Base-by-base conservation (phyloP, 2,797 vertebrate genomes). In the Argyrosomus regius region DNA sequence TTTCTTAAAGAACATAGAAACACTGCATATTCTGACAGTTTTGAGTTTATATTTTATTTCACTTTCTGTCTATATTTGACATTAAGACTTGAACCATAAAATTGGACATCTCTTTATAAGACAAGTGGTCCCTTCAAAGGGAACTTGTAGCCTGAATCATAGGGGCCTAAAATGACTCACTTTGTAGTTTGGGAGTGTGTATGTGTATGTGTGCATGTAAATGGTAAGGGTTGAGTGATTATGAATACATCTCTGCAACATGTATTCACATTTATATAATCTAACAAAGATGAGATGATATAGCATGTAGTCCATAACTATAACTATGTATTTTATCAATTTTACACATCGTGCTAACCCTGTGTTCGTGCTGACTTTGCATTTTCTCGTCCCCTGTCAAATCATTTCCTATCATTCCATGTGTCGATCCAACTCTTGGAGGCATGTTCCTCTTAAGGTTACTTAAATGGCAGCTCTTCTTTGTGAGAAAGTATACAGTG, bases 401-500 rank as follows among this genome's bases (percentile, higher is more conserved):
- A 79, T 73, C 9, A 48, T 73, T 79, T 85, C 28, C 72, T 64
- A 72, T 88, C 59, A 72, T 58, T 74, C 41, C 46, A 58, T 60
- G 63, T 88, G 62, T 83, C 28, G 1, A 31, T 77, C 60, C 64
- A 79, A 87, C 85, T 74, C 74, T 68, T 54, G 12, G 35, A 66
- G 49, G 26, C 9, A 24, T 74, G 81, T 81, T 72, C 49, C 82
- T 13, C 28, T 81, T 11, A 61, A 77, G 85, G 81, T 89, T 86
- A 77, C 75, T 81, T 80, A 13, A 70, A 67, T 45, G 85, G n/a
- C 50, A 70, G 31, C 11, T 82, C 45, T 74, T 71, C 70, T 79
- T 68, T 73, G 80, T 89, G 87, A 77, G 84, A 89, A 84, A 75
- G 66, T 72, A 24, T 24, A 68, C 74, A 74, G 76, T 82, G 83